Evolutionary conservation across 2,888 invertebrate genomes (phyloP).

Genomic region (Pseudococcus viburni): DNA sequence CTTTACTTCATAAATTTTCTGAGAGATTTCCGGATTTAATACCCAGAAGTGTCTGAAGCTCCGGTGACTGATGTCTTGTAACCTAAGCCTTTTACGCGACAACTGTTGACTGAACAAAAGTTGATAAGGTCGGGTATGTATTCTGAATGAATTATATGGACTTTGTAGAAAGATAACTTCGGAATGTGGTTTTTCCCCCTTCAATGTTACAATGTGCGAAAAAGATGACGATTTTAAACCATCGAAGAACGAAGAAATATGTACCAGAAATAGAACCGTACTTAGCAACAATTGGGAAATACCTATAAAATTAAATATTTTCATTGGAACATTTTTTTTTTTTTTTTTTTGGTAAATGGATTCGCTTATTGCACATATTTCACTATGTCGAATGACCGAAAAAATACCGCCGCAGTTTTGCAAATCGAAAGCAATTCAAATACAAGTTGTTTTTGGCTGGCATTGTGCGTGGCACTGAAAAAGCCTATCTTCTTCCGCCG

Average conservation of each 20-base stretch:
- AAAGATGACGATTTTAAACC: too few relatives aligned
- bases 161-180: too few relatives aligned
- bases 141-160: not conserved
- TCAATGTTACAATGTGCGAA: too few relatives aligned
- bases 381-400: not conserved
- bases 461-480: conserved; percentile 21
- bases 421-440: conserved; percentile 21
- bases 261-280: not conserved
- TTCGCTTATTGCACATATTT: not conserved
- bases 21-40: conserved; percentile 21
- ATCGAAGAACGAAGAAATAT: too few relatives aligned
- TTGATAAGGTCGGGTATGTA: not conserved
- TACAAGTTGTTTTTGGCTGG: conserved; percentile 16
- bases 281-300: not conserved
- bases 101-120: conserved; percentile 18
- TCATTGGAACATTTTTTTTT: not conserved
- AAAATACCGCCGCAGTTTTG: not conserved
- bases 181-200: too few relatives aligned
- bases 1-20: conserved; percentile 17
- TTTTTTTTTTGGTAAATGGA: not conserved
- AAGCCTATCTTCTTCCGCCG: conserved; percentile 16
- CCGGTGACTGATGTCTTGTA: conserved; percentile 23
- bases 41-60: not conserved
- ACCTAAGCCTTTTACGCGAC: not conserved
- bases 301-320: not conserved